Evolutionary conservation across 2,888 invertebrate genomes (phyloP).

Genomic region (Cantharis flavilabris): DNA sequence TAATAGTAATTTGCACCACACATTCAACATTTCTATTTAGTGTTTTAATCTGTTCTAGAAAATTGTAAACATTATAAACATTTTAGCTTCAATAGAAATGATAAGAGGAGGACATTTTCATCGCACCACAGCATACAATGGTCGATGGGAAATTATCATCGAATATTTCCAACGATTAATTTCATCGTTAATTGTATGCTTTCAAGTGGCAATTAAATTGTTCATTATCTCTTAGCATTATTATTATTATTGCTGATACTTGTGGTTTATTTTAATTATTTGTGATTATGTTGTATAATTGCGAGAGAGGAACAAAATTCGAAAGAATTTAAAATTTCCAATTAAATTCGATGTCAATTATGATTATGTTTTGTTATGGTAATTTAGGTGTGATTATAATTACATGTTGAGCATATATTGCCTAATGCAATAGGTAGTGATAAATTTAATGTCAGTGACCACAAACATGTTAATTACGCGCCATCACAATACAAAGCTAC

Average conservation of each 20-base stretch:
- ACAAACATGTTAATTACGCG: neutral
- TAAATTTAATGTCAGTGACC: neutral
- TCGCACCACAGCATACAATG: neutral
- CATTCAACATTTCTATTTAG: neutral
- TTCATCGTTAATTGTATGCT: constrained; percentile 1
- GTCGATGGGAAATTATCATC: neutral
- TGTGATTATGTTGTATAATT: neutral
- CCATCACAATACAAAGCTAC: neutral
- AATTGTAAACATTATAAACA: neutral
- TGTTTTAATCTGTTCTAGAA: neutral
- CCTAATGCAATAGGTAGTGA: neutral
- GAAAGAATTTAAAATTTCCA: neutral
- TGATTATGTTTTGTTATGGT: constrained; percentile 26
- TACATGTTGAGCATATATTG: neutral
- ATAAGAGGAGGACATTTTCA: neutral
- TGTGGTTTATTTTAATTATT: neutral
- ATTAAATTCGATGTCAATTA: constrained; percentile 29
- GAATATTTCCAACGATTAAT: neutral
- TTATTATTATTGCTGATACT: too few species aligned
- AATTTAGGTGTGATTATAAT: constrained; percentile 19
- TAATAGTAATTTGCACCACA: neutral
- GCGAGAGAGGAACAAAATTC: neutral
- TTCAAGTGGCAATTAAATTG: neutral
- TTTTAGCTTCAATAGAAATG: neutral
- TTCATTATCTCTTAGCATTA: neutral